These are phyloP conservation scores for Pristionchus fissidentatus DNA, from an alignment of 2,888 invertebrate species.

Conservation along the genomic window DNA sequence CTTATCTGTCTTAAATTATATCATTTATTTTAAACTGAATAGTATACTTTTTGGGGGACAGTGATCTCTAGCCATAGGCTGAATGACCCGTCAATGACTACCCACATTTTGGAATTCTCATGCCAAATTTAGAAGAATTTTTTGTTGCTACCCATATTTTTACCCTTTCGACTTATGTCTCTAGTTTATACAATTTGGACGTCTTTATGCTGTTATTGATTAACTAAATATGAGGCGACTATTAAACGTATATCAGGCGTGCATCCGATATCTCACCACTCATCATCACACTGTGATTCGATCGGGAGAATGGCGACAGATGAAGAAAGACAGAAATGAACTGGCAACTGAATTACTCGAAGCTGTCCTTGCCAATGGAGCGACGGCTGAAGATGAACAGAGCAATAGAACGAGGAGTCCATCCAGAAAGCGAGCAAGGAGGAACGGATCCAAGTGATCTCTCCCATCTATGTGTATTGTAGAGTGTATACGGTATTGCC, in stretches of 20 bases:
- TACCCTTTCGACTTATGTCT: no score
- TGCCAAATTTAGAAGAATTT: no score
- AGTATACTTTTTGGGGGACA: no score
- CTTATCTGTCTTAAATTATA: neutral
- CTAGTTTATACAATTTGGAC: no score
- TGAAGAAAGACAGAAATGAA: constrained; percentile 65
- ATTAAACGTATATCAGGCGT: no score
- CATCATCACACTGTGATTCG: constrained; percentile 66
- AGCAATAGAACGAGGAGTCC: constrained; percentile 45
- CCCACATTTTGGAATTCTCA: neutral
- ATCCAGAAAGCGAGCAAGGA: constrained; percentile 55
- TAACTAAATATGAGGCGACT: neutral
- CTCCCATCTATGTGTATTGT: neutral
- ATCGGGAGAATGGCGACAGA: constrained; percentile 65
- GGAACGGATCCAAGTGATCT: constrained; percentile 21
- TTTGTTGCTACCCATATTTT: no score
- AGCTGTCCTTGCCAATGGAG: constrained; percentile 58
- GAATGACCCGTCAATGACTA: neutral
- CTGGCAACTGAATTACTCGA: constrained; percentile 71
- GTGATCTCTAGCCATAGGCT: no score
- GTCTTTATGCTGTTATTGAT: neutral
- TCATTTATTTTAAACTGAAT: no score
- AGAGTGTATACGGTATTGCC: neutral
- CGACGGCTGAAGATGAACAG: constrained; percentile 52
- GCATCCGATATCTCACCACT: constrained; percentile 61